These are phyloP conservation scores for Mallotus villosus DNA, from an alignment of 2,797 vertebrate genomes.

Conservation along the genomic window DNA sequence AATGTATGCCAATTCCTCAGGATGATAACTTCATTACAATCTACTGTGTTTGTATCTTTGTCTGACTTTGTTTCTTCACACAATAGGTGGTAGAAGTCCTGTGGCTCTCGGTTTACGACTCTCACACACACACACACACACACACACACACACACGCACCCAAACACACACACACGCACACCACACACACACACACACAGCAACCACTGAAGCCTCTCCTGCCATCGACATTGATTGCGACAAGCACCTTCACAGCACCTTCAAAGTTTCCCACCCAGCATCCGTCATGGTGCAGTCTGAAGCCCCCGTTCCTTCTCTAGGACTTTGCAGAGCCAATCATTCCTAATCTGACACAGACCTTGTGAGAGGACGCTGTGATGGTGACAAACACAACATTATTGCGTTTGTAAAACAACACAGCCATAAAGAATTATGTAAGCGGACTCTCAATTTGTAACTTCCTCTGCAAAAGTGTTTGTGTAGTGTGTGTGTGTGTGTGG, in stretches of 20 bases:
- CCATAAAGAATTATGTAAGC: slow-evolving; percentile 24
- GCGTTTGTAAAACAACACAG: slow-evolving; percentile 6
- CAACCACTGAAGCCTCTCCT: neutral
- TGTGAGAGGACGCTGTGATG: slow-evolving; percentile 45
- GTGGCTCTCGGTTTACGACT: neutral
- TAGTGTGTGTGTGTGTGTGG: too few relatives aligned
- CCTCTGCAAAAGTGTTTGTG: neutral
- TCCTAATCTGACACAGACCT: slow-evolving; percentile 56
- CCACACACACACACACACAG: slow-evolving; percentile 2
- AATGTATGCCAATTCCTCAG: neutral
- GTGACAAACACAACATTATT: slow-evolving; percentile 36
- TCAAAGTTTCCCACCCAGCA: slow-evolving; percentile 26
- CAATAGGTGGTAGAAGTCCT: neutral
- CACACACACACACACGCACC: slow-evolving; percentile 1
- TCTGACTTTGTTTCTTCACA: neutral
- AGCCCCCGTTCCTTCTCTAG: slow-evolving; percentile 27
- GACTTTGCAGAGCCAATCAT: slow-evolving; percentile 43
- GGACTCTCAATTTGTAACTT: neutral
- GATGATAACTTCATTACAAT: neutral
- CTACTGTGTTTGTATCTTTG: neutral
- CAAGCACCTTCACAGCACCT: slow-evolving; percentile 20
- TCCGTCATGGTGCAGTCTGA: slow-evolving; percentile 26
- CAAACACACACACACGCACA: slow-evolving; percentile 1
- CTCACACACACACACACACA: slow-evolving; percentile 14
- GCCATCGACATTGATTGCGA: slow-evolving; percentile 3